Evolutionary conservation across 2,797 vertebrate genomes (phyloP).

Genomic region (Margarornis squamiger): DNA sequence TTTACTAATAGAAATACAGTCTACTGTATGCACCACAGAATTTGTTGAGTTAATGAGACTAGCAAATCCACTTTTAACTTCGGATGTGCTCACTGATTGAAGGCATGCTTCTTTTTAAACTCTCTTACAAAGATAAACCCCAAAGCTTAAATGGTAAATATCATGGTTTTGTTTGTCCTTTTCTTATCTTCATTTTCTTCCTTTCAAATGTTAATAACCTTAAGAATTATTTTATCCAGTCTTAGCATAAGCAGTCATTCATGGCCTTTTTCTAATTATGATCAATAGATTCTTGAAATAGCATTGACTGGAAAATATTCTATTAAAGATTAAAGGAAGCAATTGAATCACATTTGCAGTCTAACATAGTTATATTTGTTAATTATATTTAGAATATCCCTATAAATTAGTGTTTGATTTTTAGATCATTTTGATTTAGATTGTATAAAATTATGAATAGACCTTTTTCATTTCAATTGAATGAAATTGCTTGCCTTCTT

Average conservation of each 20-base stretch:
- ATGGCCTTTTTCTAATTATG: not conserved
- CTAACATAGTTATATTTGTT: not conserved
- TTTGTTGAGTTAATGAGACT: conserved; percentile 2
- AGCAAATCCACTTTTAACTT: not conserved
- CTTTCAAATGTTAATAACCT: conserved; percentile 20
- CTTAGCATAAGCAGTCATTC: not conserved
- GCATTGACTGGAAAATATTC: not conserved
- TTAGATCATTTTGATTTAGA: not conserved
- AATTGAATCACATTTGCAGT: not conserved
- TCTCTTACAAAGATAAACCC: not conserved
- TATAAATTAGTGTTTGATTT: not conserved
- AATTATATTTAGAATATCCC: not conserved
- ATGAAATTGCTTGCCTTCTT: not conserved
- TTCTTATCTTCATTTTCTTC: not conserved
- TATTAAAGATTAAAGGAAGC: not conserved
- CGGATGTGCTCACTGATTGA: not conserved
- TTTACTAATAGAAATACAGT: not conserved
- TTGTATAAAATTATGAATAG: not conserved
- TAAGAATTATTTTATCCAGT: not conserved
- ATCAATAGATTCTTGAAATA: conserved; percentile 7
- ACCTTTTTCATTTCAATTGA: not conserved
- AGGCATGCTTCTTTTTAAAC: not conserved
- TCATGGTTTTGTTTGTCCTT: not conserved
- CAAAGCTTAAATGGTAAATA: not conserved
- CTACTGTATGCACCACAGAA: not conserved